Evolutionary conservation across 2,888 invertebrate genomes (phyloP).

Genomic region (Clunio marinus): DNA sequence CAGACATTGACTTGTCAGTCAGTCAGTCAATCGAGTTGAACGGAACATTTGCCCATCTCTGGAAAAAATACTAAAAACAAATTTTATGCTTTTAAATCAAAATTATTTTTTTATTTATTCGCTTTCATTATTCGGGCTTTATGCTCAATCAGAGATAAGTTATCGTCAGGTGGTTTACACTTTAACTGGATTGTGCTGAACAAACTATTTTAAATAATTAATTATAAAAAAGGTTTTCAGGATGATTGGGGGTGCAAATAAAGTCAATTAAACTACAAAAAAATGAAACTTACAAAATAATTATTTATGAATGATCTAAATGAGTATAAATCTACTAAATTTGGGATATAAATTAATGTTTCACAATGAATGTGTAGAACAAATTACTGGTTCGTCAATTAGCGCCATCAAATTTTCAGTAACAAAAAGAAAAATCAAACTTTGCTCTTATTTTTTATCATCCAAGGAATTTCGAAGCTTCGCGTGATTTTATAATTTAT

Average conservation of each 20-base stretch:
- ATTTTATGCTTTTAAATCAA: slow-evolving; percentile 8
- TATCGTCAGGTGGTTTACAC: neutral
- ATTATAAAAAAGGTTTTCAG: no score
- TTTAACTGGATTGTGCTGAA: slow-evolving; percentile 18
- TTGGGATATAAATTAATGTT: slow-evolving; percentile 11
- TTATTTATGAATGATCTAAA: neutral
- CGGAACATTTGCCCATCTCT: no score
- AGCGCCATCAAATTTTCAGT: no score
- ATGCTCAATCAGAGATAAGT: neutral
- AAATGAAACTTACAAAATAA: neutral
- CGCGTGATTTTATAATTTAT: no score
- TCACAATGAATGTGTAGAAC: neutral
- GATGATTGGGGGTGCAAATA: no score
- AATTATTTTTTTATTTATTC: slow-evolving; percentile 13
- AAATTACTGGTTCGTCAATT: slow-evolving; percentile 11
- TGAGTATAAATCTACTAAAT: slow-evolving; percentile 12
- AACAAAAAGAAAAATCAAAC: no score
- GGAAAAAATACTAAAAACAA: no score
- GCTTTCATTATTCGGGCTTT: neutral
- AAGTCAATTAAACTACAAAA: slow-evolving; percentile 22
- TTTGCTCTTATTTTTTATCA: no score
- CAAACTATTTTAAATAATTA: no score
- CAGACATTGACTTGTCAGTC: no score
- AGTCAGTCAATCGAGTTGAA: no score
- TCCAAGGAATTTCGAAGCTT: no score